Conservation (phyloP, 2,113 vertebrate species). For the Scalopus aquaticus region DNA sequence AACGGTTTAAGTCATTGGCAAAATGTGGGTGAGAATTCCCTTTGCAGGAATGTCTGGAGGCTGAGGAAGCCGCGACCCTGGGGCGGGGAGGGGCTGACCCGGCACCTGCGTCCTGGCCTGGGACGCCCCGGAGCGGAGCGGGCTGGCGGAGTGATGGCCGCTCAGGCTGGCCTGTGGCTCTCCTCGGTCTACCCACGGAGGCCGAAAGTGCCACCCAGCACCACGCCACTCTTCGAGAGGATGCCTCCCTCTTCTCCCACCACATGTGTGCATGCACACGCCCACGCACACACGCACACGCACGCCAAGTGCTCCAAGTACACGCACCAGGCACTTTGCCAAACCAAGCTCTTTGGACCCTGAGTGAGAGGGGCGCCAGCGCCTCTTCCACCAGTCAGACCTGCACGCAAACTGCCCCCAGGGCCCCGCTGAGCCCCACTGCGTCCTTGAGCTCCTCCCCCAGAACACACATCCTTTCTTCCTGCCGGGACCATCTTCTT, state of each 20-base stretch:
- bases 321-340: background rate
- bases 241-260: too few species aligned
- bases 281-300: too few species aligned
- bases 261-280: too few species aligned
- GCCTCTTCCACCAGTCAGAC: background rate
- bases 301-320: too few species aligned
- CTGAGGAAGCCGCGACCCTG: background rate
- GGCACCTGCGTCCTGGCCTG: fast-evolving
- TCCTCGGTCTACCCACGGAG: too few species aligned
- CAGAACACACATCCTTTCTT: background rate
- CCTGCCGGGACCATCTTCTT: background rate
- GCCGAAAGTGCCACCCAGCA: too few species aligned
- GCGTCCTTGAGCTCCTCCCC: too few species aligned
- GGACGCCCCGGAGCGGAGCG: too few species aligned
- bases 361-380: background rate
- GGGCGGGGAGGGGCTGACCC: too few species aligned
- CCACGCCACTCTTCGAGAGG: too few species aligned
- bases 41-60: background rate
- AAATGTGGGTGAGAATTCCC: background rate
- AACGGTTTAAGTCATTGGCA: background rate
- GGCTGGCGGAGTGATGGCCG: too few species aligned
- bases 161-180: background rate
- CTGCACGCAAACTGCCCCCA: fast-evolving
- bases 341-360: background rate
- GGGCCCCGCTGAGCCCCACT: background rate